Conservation (phyloP, 2,113 vertebrate species). For the Micromys minutus region DNA sequence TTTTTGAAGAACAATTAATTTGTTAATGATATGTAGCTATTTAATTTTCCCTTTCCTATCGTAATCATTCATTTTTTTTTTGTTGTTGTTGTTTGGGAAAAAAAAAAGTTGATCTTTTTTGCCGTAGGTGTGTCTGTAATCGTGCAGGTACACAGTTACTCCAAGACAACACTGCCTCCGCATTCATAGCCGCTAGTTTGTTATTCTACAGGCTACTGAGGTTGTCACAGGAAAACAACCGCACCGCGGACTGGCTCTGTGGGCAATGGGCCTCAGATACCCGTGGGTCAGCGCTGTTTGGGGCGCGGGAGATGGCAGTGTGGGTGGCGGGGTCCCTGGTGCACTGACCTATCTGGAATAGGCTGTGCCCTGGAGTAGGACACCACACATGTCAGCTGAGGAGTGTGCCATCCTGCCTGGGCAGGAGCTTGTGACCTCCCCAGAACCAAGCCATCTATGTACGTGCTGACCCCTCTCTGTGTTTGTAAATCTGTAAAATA, state of each 20-base stretch:
- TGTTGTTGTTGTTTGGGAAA: constrained; percentile 87
- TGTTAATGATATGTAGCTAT: constrained; percentile 99
- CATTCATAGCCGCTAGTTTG: constrained; percentile 93
- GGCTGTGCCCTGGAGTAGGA: constrained; percentile 78
- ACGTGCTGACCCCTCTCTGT: constrained; percentile 84
- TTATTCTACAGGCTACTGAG: constrained; percentile 92
- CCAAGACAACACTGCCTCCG: constrained; percentile 93
- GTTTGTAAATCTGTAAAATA: constrained; percentile 95
- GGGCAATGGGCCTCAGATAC: constrained; percentile 79
- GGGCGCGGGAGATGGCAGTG: constrained; percentile 77
- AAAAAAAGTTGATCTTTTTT: constrained; percentile 99
- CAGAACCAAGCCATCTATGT: constrained; percentile 88
- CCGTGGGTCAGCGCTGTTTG: constrained; percentile 58
- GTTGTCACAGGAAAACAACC: constrained; percentile 83
- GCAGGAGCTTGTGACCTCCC: constrained; percentile 64
- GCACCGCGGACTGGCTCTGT: constrained; percentile 85
- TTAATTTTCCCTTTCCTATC: constrained; percentile 98
- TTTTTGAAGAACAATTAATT: constrained; percentile 99
- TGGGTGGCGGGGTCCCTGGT: constrained; percentile 77
- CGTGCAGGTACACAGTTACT: constrained; percentile 99
- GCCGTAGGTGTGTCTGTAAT: constrained; percentile 92
- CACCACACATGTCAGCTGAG: constrained; percentile 12
- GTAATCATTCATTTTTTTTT: constrained; percentile 95
- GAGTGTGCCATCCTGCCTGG: constrained; percentile 32
- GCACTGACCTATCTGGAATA: constrained; percentile 87